Evolutionary conservation across 2,113 vertebrate species (phyloP).

Genomic region (Lontra canadensis): DNA sequence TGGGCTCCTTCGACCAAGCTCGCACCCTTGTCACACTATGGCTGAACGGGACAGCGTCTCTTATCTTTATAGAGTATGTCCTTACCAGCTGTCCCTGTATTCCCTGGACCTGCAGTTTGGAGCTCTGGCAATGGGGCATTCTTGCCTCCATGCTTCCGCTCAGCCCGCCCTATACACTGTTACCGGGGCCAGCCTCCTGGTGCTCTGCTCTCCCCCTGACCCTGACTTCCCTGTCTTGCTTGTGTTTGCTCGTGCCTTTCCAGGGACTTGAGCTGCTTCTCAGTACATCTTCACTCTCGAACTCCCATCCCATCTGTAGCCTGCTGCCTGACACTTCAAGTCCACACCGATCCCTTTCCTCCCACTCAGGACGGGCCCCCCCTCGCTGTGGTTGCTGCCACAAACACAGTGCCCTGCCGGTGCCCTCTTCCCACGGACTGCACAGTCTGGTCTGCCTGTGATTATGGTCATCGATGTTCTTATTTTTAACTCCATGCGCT

Average conservation of each 20-base stretch:
- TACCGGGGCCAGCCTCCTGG: no score
- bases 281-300: neutral
- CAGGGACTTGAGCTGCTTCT: neutral
- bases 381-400: neutral
- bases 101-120: neutral
- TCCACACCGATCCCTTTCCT: neutral
- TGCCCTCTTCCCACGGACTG: neutral
- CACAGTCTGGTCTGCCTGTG: neutral
- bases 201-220: neutral
- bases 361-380: neutral
- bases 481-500: neutral
- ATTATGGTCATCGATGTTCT: neutral
- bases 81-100: neutral
- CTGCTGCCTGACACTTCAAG: neutral
- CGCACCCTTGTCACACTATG: accelerated
- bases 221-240: no score
- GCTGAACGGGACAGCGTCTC: no score
- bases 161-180: no score
- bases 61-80: neutral
- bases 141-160: no score
- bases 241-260: neutral
- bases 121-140: accelerated
- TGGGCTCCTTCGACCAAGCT: neutral
- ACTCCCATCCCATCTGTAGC: neutral
- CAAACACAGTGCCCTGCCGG: no score